phyloP scores from a whole-genome alignment of 1,140 invertebrate genomes.

The Ceratitis capitata region DNA sequence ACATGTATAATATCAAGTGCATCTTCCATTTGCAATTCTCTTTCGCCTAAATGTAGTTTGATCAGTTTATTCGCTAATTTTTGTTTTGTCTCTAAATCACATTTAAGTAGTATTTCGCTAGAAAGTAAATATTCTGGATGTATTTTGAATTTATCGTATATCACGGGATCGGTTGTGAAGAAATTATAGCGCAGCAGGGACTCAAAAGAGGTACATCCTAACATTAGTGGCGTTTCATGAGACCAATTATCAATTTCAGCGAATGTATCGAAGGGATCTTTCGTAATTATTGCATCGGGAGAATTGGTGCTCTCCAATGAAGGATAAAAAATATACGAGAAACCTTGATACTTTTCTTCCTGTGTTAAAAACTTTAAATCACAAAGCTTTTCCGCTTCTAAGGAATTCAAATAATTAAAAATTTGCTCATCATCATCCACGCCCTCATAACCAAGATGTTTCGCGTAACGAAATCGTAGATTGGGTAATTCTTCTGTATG shows the following conservation, averaged over 20 bases:
- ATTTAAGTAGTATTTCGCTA: slow-evolving; percentile 38
- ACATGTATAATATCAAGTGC: slow-evolving; percentile 46
- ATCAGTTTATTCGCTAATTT: slow-evolving; percentile 47
- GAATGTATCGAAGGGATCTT: slow-evolving; percentile 47
- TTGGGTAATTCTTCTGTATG: slow-evolving; percentile 50
- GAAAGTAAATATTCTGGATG: slow-evolving; percentile 50
- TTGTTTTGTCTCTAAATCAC: slow-evolving; percentile 32
- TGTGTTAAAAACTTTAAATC: slow-evolving; percentile 44
- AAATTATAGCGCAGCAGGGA: slow-evolving; percentile 45
- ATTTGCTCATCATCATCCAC: slow-evolving; percentile 58
- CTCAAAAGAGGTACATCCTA: slow-evolving; percentile 52
- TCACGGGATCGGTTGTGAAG: slow-evolving; percentile 46
- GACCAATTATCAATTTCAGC: slow-evolving; percentile 51
- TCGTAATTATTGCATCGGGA: slow-evolving; percentile 45
- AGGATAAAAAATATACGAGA: slow-evolving; percentile 42
- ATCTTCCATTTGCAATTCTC: slow-evolving; percentile 47
- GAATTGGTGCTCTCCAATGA: slow-evolving; percentile 50
- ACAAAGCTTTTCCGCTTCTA: slow-evolving; percentile 47
- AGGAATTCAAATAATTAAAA: slow-evolving; percentile 60
- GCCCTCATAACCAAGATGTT: slow-evolving; percentile 54
- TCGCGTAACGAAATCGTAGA: slow-evolving; percentile 48
- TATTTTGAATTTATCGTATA: slow-evolving; percentile 43
- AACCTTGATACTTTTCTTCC: slow-evolving; percentile 46
- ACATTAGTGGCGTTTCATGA: slow-evolving; percentile 51
- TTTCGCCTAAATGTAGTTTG: slow-evolving; percentile 48